Base-by-base conservation (phyloP, 2,888 invertebrate species). In the Notodonta dromedarius region DNA sequence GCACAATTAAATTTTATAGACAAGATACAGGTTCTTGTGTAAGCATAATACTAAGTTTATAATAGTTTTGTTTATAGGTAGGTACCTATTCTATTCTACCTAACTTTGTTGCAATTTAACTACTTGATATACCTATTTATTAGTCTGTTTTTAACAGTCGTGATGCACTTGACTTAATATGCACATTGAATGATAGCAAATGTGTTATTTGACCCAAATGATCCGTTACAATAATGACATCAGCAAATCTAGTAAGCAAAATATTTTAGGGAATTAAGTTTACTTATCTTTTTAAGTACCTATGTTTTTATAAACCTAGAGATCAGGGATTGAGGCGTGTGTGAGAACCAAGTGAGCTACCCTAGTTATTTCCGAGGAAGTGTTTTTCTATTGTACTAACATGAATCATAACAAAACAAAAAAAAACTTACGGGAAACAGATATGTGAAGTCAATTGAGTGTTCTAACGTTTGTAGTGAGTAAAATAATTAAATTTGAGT, bases 151-250 rank as follows among this genome's bases (percentile, higher is more conserved):
- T 13, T 12, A 32, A 35, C 32, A 32, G 50, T 16, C 13, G 11
- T 52, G 13, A 52, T 24, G 13, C 24, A 5, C 12, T 13, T 12
- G 3, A 32, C 24, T 52, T 24, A 52, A 57, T 39, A 35, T 56
- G 60, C 44, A 12, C 12, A 16, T n/a, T 46, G 4, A n/a, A 46
- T 46, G 11, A 4, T 11, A 42, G 3, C 9, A 9, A 35, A 35
- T 35, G 35, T 35, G 35, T 54, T 56, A 52, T 56, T 57, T 61
- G 67, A 70, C 70, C 70, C 62, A 67, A 57, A 64, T 59, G 40
- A 56, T 56, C 46, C 59, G 48, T 40, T n/a, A 11, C n/a, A 9
- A 42, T 16, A 51, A 63, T 70, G 70, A 70, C 65, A 64, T 66
- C 68, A 68, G 42, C 44, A 13, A 52, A 52, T 51, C 4, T 51